These are phyloP conservation scores for Escarpia spicata DNA, from an alignment of 2,888 invertebrate species.

Conservation along the genomic window DNA sequence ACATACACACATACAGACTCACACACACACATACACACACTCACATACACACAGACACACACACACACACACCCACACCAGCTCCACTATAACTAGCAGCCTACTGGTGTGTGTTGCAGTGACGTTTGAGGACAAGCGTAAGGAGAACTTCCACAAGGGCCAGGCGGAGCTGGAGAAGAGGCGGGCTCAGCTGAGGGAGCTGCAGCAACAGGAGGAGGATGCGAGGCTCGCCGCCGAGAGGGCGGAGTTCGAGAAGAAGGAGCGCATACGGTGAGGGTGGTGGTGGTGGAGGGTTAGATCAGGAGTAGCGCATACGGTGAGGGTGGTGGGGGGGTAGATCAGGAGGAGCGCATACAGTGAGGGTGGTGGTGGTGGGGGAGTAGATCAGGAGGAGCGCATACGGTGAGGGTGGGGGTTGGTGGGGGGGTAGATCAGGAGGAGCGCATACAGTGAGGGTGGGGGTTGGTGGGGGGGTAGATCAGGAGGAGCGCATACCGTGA, in stretches of 20 bases:
- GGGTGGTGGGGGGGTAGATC: no score
- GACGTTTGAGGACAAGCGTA: conserved; percentile 90
- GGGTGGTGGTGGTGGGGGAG: no score
- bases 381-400: no score
- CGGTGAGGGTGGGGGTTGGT: no score
- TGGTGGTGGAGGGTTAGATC: no score
- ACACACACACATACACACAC: no score
- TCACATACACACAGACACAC: no score
- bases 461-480: conserved; percentile 78
- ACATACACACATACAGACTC: no score
- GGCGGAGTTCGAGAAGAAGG: conserved; percentile 89
- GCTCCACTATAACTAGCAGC: not conserved
- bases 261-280: conserved; percentile 69
- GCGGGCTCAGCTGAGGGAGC: conserved; percentile 86
- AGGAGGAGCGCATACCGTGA: conserved; percentile 79
- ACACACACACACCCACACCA: no score
- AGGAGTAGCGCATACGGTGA: not conserved
- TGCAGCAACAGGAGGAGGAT: conserved; percentile 79
- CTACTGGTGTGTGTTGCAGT: conserved; percentile 33
- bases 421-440: no score
- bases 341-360: no score
- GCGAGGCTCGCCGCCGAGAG: conserved; percentile 63
- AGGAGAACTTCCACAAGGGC: conserved; percentile 97
- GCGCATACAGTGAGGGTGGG: no score
- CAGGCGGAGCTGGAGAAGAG: conserved; percentile 95